Percentiles rank a stretch among this genome's conserved stretches.
These are phyloP conservation scores for Eupithecia inturbata DNA, from an alignment of 2,888 invertebrate species.

Conservation along the genomic window DNA sequence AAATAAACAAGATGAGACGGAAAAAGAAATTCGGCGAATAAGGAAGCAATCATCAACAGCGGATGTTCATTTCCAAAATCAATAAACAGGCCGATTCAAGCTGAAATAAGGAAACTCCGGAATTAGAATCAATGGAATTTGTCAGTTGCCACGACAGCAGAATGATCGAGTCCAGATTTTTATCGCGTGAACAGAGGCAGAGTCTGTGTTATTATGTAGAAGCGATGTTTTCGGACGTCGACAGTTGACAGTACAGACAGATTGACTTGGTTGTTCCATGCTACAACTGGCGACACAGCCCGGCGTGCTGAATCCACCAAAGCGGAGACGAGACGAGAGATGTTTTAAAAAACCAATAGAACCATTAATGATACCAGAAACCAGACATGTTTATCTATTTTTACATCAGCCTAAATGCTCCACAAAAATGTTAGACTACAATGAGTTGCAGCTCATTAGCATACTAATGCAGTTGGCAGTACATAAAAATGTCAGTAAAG, in stretches of 20 bases:
- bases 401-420: not conserved
- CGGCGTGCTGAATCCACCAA: too few species aligned
- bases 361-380: not conserved
- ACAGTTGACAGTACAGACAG: not conserved
- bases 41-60: constrained; percentile 8
- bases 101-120: not conserved
- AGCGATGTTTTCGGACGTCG: not conserved
- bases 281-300: not conserved
- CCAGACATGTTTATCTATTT: not conserved
- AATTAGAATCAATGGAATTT: constrained; percentile 2
- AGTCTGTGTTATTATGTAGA: not conserved
- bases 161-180: not conserved
- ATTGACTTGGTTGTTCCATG: not conserved
- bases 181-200: not conserved
- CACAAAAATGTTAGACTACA: constrained; percentile 1
- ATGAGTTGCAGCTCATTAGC: constrained; percentile 21
- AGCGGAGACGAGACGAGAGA: too few species aligned
- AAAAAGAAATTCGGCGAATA: constrained; percentile 9
- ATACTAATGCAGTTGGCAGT: constrained; percentile 28
- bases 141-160: not conserved
- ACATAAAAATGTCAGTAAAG: constrained; percentile 39
- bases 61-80: constrained; percentile 13
- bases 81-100: constrained; percentile 7
- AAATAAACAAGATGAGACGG: not conserved
- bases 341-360: too few species aligned